Evolutionary conservation across 2,888 invertebrate species (phyloP).

Genomic region (Melanostoma mellinum): DNA sequence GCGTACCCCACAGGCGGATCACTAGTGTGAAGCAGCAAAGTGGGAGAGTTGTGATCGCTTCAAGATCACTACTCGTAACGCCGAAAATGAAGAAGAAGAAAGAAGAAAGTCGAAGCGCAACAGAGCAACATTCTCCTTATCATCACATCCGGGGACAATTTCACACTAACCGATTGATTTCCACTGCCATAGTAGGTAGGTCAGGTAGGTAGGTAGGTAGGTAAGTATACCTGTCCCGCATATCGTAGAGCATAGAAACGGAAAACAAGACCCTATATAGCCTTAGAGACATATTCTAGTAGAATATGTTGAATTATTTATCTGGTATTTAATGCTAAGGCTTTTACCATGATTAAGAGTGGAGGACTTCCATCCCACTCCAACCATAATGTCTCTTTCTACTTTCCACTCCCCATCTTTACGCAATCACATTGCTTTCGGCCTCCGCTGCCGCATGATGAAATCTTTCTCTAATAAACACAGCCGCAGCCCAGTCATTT

Average conservation of each 20-base stretch:
- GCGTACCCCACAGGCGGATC: no score
- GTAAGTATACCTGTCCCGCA: not conserved
- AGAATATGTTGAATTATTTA: conserved; percentile 71
- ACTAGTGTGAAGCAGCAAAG: no score
- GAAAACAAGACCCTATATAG: conserved; percentile 6
- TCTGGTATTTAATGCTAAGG: conserved; percentile 66
- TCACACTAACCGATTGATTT: conserved; percentile 71
- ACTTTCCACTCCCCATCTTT: conserved; percentile 1
- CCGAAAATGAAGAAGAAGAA: no score
- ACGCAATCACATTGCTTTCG: conserved; percentile 3
- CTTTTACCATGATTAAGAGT: conserved; percentile 71
- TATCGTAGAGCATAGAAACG: not conserved
- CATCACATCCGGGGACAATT: conserved; percentile 53
- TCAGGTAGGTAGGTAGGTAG: not conserved
- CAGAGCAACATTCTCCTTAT: conserved; percentile 37
- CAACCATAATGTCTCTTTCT: conserved; percentile 19
- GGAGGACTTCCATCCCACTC: conserved; percentile 27
- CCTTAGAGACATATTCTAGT: conserved; percentile 16
- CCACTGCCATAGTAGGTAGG: conserved; percentile 17
- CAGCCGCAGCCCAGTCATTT: conserved; percentile 4
- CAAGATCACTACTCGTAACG: no score
- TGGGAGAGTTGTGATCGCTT: no score
- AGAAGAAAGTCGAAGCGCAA: conserved; percentile 63
- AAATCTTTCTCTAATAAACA: conserved; percentile 43
- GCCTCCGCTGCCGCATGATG: conserved; percentile 44